These are phyloP conservation scores for Myoxocephalus aenaeus DNA, from an alignment of 2,797 vertebrate genomes.

Conservation along the genomic window DNA sequence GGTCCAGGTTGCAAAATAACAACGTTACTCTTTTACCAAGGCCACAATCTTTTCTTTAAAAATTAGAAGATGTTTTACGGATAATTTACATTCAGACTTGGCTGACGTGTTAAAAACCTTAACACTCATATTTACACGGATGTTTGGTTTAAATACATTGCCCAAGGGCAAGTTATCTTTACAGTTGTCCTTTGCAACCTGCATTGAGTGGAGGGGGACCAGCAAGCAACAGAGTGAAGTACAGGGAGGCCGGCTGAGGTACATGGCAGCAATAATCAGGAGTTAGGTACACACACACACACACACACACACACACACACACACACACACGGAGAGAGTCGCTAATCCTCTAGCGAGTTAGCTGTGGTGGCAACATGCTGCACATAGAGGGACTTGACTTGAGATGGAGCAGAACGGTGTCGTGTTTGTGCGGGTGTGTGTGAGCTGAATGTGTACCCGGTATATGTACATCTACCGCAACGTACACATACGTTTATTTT, in stretches of 20 bases:
- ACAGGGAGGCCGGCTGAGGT: slow-evolving; percentile 2
- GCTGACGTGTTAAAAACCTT: background rate
- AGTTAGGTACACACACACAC: slow-evolving; percentile 23
- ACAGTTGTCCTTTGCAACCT: slow-evolving; percentile 18
- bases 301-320: slow-evolving; percentile 35
- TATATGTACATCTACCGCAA: background rate
- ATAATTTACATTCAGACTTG: background rate
- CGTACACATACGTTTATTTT: slow-evolving; percentile 17
- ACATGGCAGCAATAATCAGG: slow-evolving; percentile 28
- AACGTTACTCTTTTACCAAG: background rate
- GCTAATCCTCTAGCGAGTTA: slow-evolving; percentile 54
- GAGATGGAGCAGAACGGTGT: slow-evolving; percentile 27
- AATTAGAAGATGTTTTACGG: background rate
- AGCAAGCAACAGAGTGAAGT: background rate
- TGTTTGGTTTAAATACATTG: background rate
- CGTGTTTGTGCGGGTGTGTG: slow-evolving; percentile 24
- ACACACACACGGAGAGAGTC: slow-evolving; percentile 18
- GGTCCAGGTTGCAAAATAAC: background rate
- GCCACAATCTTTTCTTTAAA: background rate
- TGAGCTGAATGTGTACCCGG: background rate
- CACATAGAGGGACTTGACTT: slow-evolving; percentile 35
- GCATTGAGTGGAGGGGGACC: background rate
- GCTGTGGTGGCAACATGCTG: slow-evolving; percentile 14
- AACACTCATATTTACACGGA: background rate
- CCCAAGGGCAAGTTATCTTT: background rate